Conservation (phyloP, 2,113 vertebrate species). For the Pterocles gutturalis region DNA sequence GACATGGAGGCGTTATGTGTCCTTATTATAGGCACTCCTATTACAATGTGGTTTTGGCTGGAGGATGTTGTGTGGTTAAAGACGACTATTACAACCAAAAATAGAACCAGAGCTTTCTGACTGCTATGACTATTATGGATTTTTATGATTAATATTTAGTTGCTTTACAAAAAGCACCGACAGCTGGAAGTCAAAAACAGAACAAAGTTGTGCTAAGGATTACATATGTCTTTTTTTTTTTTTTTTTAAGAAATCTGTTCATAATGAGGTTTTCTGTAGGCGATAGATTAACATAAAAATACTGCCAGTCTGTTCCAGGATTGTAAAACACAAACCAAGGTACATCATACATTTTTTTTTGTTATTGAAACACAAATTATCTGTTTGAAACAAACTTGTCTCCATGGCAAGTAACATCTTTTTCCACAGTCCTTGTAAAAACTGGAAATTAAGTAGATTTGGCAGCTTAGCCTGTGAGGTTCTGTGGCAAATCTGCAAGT, state of each 20-base stretch:
- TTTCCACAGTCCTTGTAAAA: not conserved
- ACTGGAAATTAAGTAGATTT: constrained; percentile 20
- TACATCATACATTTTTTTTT: not conserved
- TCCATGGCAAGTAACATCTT: not conserved
- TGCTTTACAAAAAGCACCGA: not conserved
- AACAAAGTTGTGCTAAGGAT: not conserved
- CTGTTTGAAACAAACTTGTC: not conserved
- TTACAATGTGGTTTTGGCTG: constrained; percentile 18
- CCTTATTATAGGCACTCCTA: not conserved
- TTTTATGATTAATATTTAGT: constrained; percentile 21
- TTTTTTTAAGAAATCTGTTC: not conserved
- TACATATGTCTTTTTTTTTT: not conserved
- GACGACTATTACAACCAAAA: not conserved
- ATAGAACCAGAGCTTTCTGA: not conserved
- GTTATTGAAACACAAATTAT: not conserved
- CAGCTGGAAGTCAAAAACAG: not conserved
- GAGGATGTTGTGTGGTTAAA: constrained; percentile 6
- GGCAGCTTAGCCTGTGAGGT: not conserved
- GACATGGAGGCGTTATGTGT: not conserved
- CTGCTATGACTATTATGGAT: not conserved
- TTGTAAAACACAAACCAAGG: not conserved
- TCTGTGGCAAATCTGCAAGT: constrained; percentile 1
- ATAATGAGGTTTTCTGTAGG: not conserved
- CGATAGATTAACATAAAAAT: constrained; percentile 10
- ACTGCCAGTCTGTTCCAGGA: not conserved